Conservation (phyloP, 2,888 invertebrate species). For the Mythimna albipuncta region DNA sequence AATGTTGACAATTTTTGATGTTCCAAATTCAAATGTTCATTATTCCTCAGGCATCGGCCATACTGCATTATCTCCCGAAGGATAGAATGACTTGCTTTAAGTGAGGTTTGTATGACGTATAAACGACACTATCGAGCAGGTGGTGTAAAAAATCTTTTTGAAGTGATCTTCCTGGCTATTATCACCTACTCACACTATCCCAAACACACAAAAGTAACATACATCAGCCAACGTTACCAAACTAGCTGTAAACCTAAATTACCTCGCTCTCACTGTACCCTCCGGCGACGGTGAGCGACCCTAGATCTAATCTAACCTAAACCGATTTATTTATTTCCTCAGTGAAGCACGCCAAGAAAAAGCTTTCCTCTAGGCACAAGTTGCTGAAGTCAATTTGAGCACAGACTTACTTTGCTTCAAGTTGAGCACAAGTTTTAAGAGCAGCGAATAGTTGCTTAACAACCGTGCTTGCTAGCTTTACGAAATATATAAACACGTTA, state of each 20-base stretch:
- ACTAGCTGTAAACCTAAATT: constrained; percentile 10
- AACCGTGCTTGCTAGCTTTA: constrained; percentile 8
- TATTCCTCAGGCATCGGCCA: no score
- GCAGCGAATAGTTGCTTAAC: constrained; percentile 27
- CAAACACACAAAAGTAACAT: no score
- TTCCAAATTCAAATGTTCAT: no score
- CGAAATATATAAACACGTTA: constrained; percentile 3
- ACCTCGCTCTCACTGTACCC: constrained; percentile 18
- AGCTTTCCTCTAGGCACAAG: constrained; percentile 17
- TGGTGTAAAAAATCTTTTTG: no score
- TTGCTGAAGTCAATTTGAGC: constrained; percentile 40
- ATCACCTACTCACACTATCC: neutral
- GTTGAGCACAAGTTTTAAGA: constrained; percentile 38
- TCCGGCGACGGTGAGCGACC: neutral
- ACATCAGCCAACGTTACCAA: neutral
- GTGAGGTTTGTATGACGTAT: no score
- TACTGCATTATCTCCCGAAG: no score
- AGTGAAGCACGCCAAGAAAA: constrained; percentile 15
- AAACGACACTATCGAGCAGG: no score
- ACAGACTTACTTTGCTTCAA: constrained; percentile 35
- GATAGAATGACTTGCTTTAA: no score
- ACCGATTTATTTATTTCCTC: constrained; percentile 46
- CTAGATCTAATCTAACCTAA: constrained; percentile 50
- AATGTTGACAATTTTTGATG: no score
- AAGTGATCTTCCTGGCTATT: no score